A percentile compares a stretch with the other conserved stretches of the same genome.
These are phyloP conservation scores for Glaucomys volans DNA, from an alignment of 2,113 vertebrate genomes.

Conservation along the genomic window DNA sequence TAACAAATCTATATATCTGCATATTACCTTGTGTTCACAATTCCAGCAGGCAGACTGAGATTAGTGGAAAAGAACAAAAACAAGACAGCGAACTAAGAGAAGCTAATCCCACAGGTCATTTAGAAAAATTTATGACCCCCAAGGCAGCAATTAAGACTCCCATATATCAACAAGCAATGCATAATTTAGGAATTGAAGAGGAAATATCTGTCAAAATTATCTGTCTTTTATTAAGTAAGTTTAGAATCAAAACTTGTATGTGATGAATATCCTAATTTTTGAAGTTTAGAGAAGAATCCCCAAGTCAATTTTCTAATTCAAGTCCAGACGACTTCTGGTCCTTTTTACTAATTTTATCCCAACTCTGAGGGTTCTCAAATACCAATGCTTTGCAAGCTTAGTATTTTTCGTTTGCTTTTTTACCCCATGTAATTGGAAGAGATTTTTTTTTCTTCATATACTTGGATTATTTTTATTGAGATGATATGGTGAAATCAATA, in stretches of 20 bases:
- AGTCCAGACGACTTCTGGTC: not conserved
- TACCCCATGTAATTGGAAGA: not conserved
- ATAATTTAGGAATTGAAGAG: slow-evolving; percentile 18
- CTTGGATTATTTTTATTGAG: not conserved
- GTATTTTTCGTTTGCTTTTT: not conserved
- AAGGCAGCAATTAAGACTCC: not conserved
- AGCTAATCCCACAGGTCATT: not conserved
- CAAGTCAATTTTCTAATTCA: not conserved
- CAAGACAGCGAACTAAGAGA: not conserved
- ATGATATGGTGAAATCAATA: not conserved
- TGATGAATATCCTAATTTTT: not conserved
- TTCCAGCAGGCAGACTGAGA: not conserved
- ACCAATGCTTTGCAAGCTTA: not conserved
- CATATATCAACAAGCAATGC: not conserved
- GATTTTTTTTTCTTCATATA: not conserved
- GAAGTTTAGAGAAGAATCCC: not conserved
- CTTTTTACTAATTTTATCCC: not conserved
- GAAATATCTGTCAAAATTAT: not conserved
- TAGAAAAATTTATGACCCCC: not conserved
- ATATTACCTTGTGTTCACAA: not conserved
- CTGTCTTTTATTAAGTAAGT: not conserved
- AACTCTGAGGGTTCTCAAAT: not conserved
- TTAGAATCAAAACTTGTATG: not conserved
- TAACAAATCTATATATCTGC: not conserved
- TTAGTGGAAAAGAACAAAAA: not conserved